Base-by-base conservation (phyloP, 2,113 vertebrate genomes). In the Callorhinus ursinus region DNA sequence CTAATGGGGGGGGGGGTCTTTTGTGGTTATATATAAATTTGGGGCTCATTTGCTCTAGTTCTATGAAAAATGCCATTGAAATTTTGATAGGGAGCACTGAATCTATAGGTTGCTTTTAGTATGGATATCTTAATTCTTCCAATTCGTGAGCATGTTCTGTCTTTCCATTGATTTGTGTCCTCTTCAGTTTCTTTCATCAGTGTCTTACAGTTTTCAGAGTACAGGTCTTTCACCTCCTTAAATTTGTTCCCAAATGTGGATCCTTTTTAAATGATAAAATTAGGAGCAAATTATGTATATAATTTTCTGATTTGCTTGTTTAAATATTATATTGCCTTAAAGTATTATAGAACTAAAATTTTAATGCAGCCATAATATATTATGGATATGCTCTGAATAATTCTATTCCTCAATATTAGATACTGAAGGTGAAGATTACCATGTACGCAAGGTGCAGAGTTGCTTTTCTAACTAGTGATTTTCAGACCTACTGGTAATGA, bases 331-430 rank as follows among this genome's bases (percentile, higher is more conserved):
- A 15, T 26, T 90, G 9, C 93, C 51, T 95, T 86, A 67, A 51
- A 92, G 71, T 39, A 63, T 77, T 86, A 49, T 15, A 65, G 51
- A 82, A 82, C 74, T 95, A 88, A 93, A 94, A 89, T 76, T 80
- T 91, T 53, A 91, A 39, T 71, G 36, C 1, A 80, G 22, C 55
- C 21, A 33, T 93, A 26, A 33, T 65, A 46, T 22, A 55, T 22
- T 77, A 46, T 51, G 5, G 22, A 51, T 67, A 59, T 28, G n/a
- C 4, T 90, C 0, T 36, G 72, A 74, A 5, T 61, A 87, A 81
- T 63, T 31, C 63, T 10, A 42, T 63, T 67, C n/a, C 55, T 92
- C 72, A 86, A 6, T 72, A 63, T 71, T 92, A 72, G 33, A 21
- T 90, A 72, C 42, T 92, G 71, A 69, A 67, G 14, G 77, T 74